Percentiles rank a stretch among this genome's conserved stretches.
phyloP scores from a whole-genome alignment of 2,888 invertebrate genomes.

The Bimastos eiseni region DNA sequence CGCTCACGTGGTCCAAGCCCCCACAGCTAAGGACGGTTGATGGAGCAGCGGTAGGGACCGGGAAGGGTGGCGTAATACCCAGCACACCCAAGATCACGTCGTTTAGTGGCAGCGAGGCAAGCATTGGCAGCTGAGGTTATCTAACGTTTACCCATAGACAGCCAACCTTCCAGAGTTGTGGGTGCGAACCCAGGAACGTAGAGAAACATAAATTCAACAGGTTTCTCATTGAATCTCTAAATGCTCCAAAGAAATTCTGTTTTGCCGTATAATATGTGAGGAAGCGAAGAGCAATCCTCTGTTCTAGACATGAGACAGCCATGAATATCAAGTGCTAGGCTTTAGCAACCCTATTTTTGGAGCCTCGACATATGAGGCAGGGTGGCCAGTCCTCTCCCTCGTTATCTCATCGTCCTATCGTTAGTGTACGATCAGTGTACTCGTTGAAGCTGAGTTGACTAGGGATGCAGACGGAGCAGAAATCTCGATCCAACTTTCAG shows the following conservation, averaged over 20 bases:
- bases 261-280: too few relatives aligned
- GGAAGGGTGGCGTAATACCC: neutral
- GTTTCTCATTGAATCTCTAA: neutral
- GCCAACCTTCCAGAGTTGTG: neutral
- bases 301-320: too few relatives aligned
- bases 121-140: neutral
- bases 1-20: constrained; percentile 44
- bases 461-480: too few relatives aligned
- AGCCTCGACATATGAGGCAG: too few relatives aligned
- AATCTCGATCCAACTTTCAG: too few relatives aligned
- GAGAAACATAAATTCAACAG: neutral
- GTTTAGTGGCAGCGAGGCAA: constrained; percentile 20
- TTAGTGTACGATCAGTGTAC: too few relatives aligned
- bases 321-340: too few relatives aligned
- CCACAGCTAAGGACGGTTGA: neutral
- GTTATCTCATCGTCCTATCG: too few relatives aligned
- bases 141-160: neutral
- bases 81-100: neutral
- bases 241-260: neutral
- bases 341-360: too few relatives aligned
- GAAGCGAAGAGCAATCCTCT: too few relatives aligned
- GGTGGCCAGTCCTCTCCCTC: too few relatives aligned
- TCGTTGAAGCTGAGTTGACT: too few relatives aligned
- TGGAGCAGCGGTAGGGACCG: neutral
- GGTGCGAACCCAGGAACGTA: neutral